Conservation (phyloP, 2,797 vertebrate genomes). For the Spinus pinus region DNA sequence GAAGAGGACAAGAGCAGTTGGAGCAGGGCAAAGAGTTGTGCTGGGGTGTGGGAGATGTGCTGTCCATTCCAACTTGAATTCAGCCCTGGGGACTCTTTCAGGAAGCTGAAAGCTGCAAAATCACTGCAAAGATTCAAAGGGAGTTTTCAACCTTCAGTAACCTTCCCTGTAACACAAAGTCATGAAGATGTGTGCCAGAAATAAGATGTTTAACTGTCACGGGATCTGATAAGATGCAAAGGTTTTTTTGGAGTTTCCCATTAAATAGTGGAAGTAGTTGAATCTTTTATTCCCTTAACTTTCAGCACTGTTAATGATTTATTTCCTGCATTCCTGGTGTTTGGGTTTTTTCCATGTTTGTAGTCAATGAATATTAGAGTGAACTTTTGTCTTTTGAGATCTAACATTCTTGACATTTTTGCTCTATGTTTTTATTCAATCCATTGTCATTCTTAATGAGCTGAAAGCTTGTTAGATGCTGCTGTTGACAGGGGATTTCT, state of each 20-base stretch:
- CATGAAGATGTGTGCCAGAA: not conserved
- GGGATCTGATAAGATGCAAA: not conserved
- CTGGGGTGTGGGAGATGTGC: not conserved
- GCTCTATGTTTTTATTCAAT: accelerated
- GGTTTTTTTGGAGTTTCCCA: not conserved
- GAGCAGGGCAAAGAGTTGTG: not conserved
- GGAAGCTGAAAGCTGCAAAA: not conserved
- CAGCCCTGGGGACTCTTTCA: not conserved
- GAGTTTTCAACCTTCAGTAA: not conserved
- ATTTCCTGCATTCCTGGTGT: not conserved
- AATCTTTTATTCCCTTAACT: conserved; percentile 38
- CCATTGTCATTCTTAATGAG: not conserved
- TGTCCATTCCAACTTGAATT: not conserved
- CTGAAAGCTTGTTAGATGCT: not conserved
- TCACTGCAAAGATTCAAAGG: not conserved
- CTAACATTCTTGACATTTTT: not conserved
- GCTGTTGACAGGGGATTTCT: not conserved
- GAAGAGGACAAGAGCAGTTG: not conserved
- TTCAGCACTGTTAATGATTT: not conserved
- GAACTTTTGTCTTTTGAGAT: not conserved
- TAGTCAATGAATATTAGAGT: not conserved
- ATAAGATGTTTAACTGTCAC: not conserved
- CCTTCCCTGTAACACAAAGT: not conserved
- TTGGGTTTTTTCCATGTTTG: not conserved
- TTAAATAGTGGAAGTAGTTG: not conserved